Evolutionary conservation across 2,888 invertebrate species (phyloP).

Genomic region (Hirtodrosophila cameraria): DNA sequence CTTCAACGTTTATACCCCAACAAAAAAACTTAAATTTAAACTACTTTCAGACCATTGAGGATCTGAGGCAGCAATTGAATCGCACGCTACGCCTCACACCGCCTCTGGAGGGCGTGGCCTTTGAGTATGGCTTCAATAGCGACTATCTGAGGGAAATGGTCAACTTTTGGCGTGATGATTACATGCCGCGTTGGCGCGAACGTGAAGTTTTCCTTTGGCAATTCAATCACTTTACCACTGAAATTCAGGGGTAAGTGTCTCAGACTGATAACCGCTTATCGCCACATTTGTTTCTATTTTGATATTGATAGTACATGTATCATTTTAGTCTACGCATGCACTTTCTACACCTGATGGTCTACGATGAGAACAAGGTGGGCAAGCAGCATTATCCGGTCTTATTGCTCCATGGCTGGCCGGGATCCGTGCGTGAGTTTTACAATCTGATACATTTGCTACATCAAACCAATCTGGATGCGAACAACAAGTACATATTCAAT

Average conservation of each 20-base stretch:
- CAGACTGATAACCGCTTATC: conserved; percentile 45
- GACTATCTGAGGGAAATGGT: conserved; percentile 88
- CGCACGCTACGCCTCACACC: conserved; percentile 83
- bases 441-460: conserved; percentile 89
- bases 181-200: conserved; percentile 88
- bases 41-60: conserved; percentile 85
- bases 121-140: conserved; percentile 93
- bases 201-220: conserved; percentile 89
- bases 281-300: neutral
- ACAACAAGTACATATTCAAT: conserved; percentile 86
- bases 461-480: conserved; percentile 81
- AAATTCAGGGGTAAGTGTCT: conserved; percentile 87
- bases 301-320: conserved; percentile 23
- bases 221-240: conserved; percentile 90
- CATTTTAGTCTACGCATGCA: conserved; percentile 86
- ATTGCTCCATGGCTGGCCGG: conserved; percentile 95
- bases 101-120: conserved; percentile 87
- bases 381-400: conserved; percentile 83
- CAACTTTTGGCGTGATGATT: conserved; percentile 92
- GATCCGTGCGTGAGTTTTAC: conserved; percentile 93
- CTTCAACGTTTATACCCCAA: neutral
- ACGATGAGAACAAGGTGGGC: conserved; percentile 78
- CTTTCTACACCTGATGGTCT: conserved; percentile 88
- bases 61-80: conserved; percentile 86
- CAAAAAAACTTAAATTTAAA: too few species aligned